A percentile compares a stretch with the other conserved stretches of the same genome.
phyloP scores from a whole-genome alignment of 1,140 invertebrate genomes.

The Trinorchestia longiramus region DNA sequence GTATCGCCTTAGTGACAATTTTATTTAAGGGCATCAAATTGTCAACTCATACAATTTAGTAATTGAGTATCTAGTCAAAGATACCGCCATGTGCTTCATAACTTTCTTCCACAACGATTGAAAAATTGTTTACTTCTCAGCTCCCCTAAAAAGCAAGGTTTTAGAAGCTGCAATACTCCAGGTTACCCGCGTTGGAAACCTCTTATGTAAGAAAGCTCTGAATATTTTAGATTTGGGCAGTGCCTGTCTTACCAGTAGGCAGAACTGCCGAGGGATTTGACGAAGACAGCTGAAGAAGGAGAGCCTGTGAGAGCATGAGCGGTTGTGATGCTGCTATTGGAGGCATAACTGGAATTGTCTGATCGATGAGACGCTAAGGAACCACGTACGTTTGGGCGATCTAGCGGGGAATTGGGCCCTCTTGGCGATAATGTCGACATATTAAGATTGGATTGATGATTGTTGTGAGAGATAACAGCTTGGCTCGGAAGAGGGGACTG shows the following conservation, averaged over 20 bases:
- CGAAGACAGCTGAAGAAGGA: slow-evolving; percentile 40
- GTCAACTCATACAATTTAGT: neutral
- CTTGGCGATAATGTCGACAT: slow-evolving; percentile 18
- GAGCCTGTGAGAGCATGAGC: slow-evolving; percentile 41
- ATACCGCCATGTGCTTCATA: neutral
- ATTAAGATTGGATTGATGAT: slow-evolving; percentile 37
- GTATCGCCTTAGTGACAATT: neutral
- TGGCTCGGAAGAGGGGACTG: slow-evolving; percentile 25
- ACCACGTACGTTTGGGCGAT: neutral
- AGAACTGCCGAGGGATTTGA: slow-evolving; percentile 48
- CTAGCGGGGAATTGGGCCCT: slow-evolving; percentile 18
- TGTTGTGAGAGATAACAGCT: slow-evolving; percentile 13
- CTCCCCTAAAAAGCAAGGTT: neutral
- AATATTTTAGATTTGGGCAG: neutral
- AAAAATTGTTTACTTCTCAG: neutral
- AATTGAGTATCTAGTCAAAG: neutral
- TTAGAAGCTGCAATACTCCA: neutral
- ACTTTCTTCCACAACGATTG: neutral
- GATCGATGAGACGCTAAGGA: slow-evolving; percentile 18
- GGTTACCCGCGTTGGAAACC: neutral
- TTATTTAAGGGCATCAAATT: neutral
- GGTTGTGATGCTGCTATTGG: slow-evolving; percentile 29
- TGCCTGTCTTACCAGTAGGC: slow-evolving; percentile 44
- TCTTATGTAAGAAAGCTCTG: neutral
- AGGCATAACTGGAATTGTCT: slow-evolving; percentile 20